Evolutionary conservation across 2,888 invertebrate species (phyloP), one percentile per base, ranked within the genome.

Genomic region (Epistrophe eligans): DNA sequence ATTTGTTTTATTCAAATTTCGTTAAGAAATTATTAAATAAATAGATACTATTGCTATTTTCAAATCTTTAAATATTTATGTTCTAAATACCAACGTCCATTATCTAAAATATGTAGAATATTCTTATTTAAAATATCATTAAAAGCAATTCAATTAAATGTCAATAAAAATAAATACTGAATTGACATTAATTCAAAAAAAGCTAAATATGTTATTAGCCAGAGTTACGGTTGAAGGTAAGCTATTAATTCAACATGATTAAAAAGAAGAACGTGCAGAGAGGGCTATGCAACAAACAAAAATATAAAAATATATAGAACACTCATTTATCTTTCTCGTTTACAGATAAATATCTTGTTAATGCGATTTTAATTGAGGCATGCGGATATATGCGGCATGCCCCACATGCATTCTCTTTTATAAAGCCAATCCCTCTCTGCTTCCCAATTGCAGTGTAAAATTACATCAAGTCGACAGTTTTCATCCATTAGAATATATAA

Each of bases 361-460:
- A 89, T 89, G 89, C 81, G 89, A 89, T 88, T 89, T 89, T 89
- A 89, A 89, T 89, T 89, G 89, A 88, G 88, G 84, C 89, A 89
- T 89, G 88, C 88, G 84, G 88, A 89, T 88, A 84, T 84, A 83
- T 67, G 85, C 13, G 8, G 9, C 19, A 83, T 83, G 72, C 72
- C 67, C 45, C 79, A 76, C 79, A 76, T 83, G 74, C 64, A 79
- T 76, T 76, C 64, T 57, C 38, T 70, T 45, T 15, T 17, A 24
- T 15, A 17, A 40, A 17, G 76, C 66, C 74, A 76, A 76, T 83
- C 83, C 74, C 79, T 74, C 72, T 67, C 72, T 67, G 35, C 64
- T 50, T 35, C 45, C 64, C 62, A 79, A 64, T 64, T 70, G 77
- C 72, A 72, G 40, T 67, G 38, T 57, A 70, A 55, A 52, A 10